Evolutionary conservation across 2,797 vertebrate genomes (phyloP).

Genomic region (Sorex maritimensis): DNA sequence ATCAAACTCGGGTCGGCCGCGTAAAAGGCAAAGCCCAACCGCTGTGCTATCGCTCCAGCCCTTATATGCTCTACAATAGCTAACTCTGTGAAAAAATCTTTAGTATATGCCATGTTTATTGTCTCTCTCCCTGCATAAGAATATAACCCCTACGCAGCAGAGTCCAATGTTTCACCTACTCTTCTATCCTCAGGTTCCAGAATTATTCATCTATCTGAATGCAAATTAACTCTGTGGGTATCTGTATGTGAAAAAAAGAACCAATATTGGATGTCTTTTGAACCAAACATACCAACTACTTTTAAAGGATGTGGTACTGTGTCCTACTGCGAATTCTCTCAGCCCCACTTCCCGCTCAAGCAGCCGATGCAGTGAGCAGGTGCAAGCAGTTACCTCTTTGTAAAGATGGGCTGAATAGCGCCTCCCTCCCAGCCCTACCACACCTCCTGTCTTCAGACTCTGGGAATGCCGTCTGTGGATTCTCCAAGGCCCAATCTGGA

Average conservation of each 20-base stretch:
- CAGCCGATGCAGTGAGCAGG: not conserved
- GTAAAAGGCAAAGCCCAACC: too few species aligned
- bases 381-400: not conserved
- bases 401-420: not conserved
- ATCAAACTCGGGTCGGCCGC: too few species aligned
- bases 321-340: not conserved
- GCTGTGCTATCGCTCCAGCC: too few species aligned
- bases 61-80: not conserved
- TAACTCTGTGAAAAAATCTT: not conserved
- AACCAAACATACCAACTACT: conserved; percentile 23
- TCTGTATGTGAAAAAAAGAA: not conserved
- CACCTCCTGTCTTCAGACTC: not conserved
- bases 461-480: not conserved
- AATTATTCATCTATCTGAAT: not conserved
- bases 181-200: not conserved
- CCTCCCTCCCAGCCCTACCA: not conserved
- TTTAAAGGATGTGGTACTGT: not conserved
- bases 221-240: not conserved
- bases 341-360: not conserved
- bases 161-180: not conserved
- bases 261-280: not conserved
- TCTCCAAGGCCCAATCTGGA: not conserved
- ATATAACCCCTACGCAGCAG: not conserved
- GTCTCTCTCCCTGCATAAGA: not conserved
- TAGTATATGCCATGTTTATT: not conserved